Percentiles rank a stretch among this genome's conserved stretches.
Conservation (phyloP, 2,113 vertebrate genomes). For the Acrocephalus arundinaceus region DNA sequence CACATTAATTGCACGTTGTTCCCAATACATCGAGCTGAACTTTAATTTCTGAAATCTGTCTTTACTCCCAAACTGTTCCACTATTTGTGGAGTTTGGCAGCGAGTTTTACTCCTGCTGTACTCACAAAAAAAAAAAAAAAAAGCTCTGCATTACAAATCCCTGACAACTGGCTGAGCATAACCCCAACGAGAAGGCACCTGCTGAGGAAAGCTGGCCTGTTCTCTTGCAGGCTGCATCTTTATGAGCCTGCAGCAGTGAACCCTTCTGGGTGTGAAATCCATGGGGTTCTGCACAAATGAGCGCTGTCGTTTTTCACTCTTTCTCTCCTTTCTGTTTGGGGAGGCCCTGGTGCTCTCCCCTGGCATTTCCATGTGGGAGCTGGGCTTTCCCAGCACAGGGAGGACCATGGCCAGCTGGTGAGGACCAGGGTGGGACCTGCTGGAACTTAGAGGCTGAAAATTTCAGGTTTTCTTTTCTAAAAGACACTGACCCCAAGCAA, state of each 20-base stretch:
- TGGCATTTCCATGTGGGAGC: not conserved
- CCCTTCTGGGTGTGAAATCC: not conserved
- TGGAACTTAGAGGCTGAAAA: no score
- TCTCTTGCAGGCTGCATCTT: not conserved
- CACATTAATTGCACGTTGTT: slow-evolving; percentile 62
- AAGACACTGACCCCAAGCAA: no score
- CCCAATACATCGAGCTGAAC: slow-evolving; percentile 53
- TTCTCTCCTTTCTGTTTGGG: not conserved
- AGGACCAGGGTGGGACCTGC: not conserved
- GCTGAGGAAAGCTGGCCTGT: slow-evolving; percentile 8
- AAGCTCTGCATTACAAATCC: slow-evolving; percentile 15
- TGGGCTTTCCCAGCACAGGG: not conserved
- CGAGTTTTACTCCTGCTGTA: slow-evolving; percentile 34
- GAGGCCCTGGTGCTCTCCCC: not conserved
- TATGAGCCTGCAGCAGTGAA: not conserved
- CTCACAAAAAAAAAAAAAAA: not conserved
- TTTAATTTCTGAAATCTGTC: slow-evolving; percentile 62
- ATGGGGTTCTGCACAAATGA: not conserved
- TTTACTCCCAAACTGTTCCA: slow-evolving; percentile 52
- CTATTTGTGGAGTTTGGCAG: slow-evolving; percentile 50
- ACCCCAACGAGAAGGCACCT: slow-evolving; percentile 30
- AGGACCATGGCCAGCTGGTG: not conserved
- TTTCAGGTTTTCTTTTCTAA: no score
- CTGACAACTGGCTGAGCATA: not conserved
- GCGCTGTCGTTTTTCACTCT: not conserved